These are phyloP conservation scores for Cataglyphis rosenhaueri DNA, from an alignment of 2,888 invertebrate genomes.

Conservation along the genomic window DNA sequence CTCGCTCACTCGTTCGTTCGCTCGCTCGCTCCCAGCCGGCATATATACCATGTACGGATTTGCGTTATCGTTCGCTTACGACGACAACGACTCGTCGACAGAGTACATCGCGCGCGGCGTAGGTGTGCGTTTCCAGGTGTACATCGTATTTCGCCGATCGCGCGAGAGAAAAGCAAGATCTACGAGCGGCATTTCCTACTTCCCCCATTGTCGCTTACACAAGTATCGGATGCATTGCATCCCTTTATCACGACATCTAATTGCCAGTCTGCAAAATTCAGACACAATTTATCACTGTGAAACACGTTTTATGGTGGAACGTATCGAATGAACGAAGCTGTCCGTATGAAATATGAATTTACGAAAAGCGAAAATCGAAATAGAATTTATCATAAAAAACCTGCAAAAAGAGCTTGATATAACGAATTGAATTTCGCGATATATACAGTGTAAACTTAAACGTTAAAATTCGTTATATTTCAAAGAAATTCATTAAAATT, in stretches of 20 bases:
- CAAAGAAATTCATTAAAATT: too few relatives aligned
- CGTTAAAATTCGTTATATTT: neutral
- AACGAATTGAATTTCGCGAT: conserved; percentile 9
- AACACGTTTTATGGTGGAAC: neutral
- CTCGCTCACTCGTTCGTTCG: conserved; percentile 22
- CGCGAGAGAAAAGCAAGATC: conserved; percentile 34
- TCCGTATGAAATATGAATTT: neutral
- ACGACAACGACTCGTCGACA: conserved; percentile 48
- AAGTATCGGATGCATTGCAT: conserved; percentile 19
- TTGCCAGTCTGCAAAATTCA: conserved; percentile 26
- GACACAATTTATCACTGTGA: conserved; percentile 11
- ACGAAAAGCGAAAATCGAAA: neutral
- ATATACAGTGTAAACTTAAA: neutral
- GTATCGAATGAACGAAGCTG: neutral
- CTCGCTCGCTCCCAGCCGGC: conserved; percentile 40
- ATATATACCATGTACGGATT: conserved; percentile 77
- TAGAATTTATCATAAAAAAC: neutral
- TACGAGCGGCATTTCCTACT: conserved; percentile 26
- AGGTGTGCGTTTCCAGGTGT: neutral
- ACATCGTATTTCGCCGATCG: conserved; percentile 28
- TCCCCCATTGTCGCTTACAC: conserved; percentile 38
- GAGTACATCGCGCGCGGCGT: conserved; percentile 1
- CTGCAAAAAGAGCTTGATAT: neutral
- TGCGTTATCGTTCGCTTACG: conserved; percentile 77
- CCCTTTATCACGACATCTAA: conserved; percentile 33